Evolutionary conservation across 2,888 invertebrate species (phyloP).

Genomic region (Diadegma fenestrale): DNA sequence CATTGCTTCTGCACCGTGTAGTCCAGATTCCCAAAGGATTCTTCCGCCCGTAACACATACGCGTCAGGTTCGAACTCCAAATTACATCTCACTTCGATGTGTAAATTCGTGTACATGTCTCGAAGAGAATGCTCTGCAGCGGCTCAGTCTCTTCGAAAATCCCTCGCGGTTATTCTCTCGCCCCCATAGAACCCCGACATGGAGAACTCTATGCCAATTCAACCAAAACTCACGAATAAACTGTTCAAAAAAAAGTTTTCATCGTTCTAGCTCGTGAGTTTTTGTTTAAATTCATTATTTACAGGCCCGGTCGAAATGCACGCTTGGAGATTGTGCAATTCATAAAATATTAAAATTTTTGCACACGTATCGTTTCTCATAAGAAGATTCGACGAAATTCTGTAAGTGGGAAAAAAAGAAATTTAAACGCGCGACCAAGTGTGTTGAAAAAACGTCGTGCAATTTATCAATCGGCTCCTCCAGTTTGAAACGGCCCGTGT

Average conservation of each 20-base stretch:
- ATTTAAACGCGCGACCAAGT: not conserved
- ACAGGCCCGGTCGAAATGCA: too few relatives aligned
- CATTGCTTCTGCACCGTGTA: not conserved
- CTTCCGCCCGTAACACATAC: not conserved
- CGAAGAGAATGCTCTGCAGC: slow-evolving; percentile 69
- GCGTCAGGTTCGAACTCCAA: not conserved
- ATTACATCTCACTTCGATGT: slow-evolving; percentile 56
- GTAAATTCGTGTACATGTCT: slow-evolving; percentile 78
- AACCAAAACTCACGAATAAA: not conserved
- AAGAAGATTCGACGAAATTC: not conserved
- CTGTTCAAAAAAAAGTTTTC: too few relatives aligned
- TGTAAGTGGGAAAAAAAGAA: not conserved
- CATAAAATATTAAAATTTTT: not conserved
- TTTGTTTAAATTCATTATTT: too few relatives aligned
- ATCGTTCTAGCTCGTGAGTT: too few relatives aligned
- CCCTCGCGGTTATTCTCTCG: slow-evolving; percentile 70
- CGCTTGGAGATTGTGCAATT: too few relatives aligned
- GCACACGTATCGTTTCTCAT: not conserved
- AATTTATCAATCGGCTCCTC: not conserved
- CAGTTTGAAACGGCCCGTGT: slow-evolving; percentile 9
- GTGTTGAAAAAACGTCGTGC: not conserved
- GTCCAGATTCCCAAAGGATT: slow-evolving; percentile 15
- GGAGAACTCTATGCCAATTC: slow-evolving; percentile 1
- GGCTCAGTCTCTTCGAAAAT: slow-evolving; percentile 69
- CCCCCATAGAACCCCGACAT: not conserved